Evolutionary conservation across 35 echinoderm and acorn worm species (phyloP), one percentile per base, ranked within the genome.

Genomic region (Apostichopus parvimensis): DNA sequence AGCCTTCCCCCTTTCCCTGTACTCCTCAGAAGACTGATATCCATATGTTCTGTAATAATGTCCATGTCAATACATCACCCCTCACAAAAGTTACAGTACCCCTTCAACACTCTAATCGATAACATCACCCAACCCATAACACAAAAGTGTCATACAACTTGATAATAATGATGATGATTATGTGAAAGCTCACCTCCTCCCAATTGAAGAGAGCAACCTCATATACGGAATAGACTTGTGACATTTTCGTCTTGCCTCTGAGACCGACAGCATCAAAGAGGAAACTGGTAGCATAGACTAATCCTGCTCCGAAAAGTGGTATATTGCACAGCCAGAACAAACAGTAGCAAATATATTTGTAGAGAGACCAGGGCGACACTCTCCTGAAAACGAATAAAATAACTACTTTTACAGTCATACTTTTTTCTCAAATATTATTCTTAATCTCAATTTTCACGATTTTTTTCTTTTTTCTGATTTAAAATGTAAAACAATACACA

Each of bases 171-270:
- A 61, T 61, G 7, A 61, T 45, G 34, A 45, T 45, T 45, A 68
- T 68, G 64, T 9, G 8, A 9, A 87, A 53, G 12, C 89, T 91
- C 21, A 91, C 89, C 89, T 91, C 72, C 15, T 91, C 89, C 89
- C 89, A 91, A 55, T 77, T 14, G 53, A 91, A 78, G 6, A 91
- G 72, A 59, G 72, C 55, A 21, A 79, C 71, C 59, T 91, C 89
- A 59, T 91, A 91, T 1, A 91, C 22, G 10, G 72, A 78, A 54
- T 91, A 78, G 26, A 91, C 76, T 60, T 91, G 89, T 0, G 89
- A 91, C 77, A 91, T 91, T n/a, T 78, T 79, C 3, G 89, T 91
- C 76, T 79, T 91, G 20, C 89, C 89, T 59, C 61, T 54, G 5
- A 91, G 73, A 6, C 89, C 89, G 56, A 79, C 54, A 20, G 89